Base-by-base conservation (phyloP, 2,113 vertebrate species). In the Poeciliopsis occidentalis region DNA sequence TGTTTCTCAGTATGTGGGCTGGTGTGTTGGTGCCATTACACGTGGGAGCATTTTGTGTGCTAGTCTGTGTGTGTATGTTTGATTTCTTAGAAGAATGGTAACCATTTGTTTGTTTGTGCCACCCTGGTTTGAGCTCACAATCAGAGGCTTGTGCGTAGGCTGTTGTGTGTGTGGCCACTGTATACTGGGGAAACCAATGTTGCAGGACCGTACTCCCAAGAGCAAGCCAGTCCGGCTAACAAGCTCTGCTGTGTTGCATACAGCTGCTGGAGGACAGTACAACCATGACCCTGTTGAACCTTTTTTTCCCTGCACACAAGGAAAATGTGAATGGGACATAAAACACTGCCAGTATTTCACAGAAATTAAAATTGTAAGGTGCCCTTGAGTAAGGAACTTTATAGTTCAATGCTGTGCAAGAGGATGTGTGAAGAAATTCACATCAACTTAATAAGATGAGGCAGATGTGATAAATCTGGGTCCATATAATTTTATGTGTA, bases 41-140 rank as follows among this genome's bases (percentile, higher is more conserved):
- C 60, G 82, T 85, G 80, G 77, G 82, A 75, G 78, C 44, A 4
- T 79, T 81, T 76, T 85, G 74, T 79, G 78, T 74, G 74, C 15
- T 4, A 12, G 70, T 71, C 27, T 44, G 57, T 76, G 71, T 83
- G 75, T 77, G 68, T 64, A 30, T 72, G 84, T 87, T 81, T 85
- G 82, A 84, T 80, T 76, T 67, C 65, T 69, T 17, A 51, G 71
- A 73, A 85, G 79, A 90, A 82, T 80, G 81, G 76, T 39, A 62
- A 78, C 87, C 79, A 80, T 85, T 85, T 84, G 69, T 88, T 87
- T 90, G 88, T 89, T 87, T 88, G 87, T 81, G 82, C 84, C 82
- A 76, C 80, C 67, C 82, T 67, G 80, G 51, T 72, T 76, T 67
- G 26, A 70, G 66, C 75, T 76, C 79, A 92, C 84, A 92, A 84